Evolutionary conservation across 2,113 vertebrate genomes (phyloP).

Genomic region (Polyodon spathula): DNA sequence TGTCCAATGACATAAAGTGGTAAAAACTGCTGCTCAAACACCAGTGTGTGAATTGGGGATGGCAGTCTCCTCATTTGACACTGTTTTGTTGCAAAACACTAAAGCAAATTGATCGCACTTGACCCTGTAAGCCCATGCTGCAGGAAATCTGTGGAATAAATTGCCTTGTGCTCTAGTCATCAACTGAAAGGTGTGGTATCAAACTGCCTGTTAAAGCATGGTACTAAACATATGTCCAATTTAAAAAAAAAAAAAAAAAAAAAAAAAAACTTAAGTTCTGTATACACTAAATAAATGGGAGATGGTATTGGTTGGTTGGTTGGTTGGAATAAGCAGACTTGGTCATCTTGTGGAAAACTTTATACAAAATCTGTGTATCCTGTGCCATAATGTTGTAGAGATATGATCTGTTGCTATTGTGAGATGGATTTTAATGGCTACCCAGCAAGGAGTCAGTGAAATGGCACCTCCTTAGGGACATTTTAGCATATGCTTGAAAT

Average conservation of each 20-base stretch:
- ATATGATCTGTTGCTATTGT: slow-evolving; percentile 80
- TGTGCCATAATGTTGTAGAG: slow-evolving; percentile 83
- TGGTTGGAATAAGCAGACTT: slow-evolving; percentile 77
- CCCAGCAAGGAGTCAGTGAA: slow-evolving; percentile 68
- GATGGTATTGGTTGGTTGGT: slow-evolving; percentile 43
- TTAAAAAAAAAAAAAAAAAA: slow-evolving; percentile 47
- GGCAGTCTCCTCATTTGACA: slow-evolving; percentile 50
- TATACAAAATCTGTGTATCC: slow-evolving; percentile 78
- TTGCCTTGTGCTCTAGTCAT: slow-evolving; percentile 71
- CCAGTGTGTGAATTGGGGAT: slow-evolving; percentile 53
- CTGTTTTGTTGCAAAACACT: slow-evolving; percentile 20
- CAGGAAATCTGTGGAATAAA: slow-evolving; percentile 50
- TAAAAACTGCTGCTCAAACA: slow-evolving; percentile 31
- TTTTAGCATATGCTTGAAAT: slow-evolving; percentile 79
- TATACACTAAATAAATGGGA: slow-evolving; percentile 72
- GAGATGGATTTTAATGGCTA: slow-evolving; percentile 78
- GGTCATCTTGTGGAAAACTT: slow-evolving; percentile 85
- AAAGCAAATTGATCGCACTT: slow-evolving; percentile 41
- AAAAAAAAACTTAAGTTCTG: slow-evolving; percentile 38
- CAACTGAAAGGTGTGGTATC: slow-evolving; percentile 61
- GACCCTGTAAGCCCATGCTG: slow-evolving; percentile 63
- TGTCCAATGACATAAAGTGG: slow-evolving; percentile 37
- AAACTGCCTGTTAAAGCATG: slow-evolving; percentile 58
- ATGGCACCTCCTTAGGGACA: slow-evolving; percentile 79
- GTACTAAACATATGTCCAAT: slow-evolving; percentile 65